phyloP scores from a whole-genome alignment of 2,113 vertebrate species.

The Bothrops jararaca region DNA sequence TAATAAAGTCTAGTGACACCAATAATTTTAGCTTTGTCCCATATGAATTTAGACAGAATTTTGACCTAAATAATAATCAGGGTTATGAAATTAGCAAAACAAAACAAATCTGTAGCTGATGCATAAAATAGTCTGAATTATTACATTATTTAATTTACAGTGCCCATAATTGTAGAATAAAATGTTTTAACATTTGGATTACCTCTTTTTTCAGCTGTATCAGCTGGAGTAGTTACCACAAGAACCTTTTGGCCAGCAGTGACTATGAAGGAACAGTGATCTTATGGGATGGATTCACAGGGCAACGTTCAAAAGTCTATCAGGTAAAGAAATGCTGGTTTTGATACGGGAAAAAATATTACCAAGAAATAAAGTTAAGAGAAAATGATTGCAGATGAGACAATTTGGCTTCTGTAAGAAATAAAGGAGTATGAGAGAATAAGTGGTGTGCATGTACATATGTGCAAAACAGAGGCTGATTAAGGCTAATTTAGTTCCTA shows the following conservation, averaged over 20 bases:
- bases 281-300: slow-evolving; percentile 97
- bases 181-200: slow-evolving; percentile 3
- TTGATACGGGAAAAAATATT: neutral
- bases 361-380: neutral
- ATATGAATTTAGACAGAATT: neutral
- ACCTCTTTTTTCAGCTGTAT: slow-evolving; percentile 86
- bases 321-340: slow-evolving; percentile 76
- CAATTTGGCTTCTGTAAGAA: neutral
- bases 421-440: neutral
- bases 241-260: slow-evolving; percentile 97
- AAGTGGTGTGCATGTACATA: neutral
- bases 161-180: neutral
- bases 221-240: slow-evolving; percentile 99
- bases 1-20: neutral
- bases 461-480: neutral
- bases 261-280: slow-evolving; percentile 99
- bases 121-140: neutral
- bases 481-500: too few relatives aligned
- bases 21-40: neutral
- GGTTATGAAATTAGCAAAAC: neutral
- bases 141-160: neutral
- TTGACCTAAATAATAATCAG: neutral
- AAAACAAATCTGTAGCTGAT: neutral
- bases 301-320: slow-evolving; percentile 96
- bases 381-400: neutral